These are phyloP conservation scores for Nysson spinosus DNA, from an alignment of 2,888 invertebrate genomes.

Conservation along the genomic window DNA sequence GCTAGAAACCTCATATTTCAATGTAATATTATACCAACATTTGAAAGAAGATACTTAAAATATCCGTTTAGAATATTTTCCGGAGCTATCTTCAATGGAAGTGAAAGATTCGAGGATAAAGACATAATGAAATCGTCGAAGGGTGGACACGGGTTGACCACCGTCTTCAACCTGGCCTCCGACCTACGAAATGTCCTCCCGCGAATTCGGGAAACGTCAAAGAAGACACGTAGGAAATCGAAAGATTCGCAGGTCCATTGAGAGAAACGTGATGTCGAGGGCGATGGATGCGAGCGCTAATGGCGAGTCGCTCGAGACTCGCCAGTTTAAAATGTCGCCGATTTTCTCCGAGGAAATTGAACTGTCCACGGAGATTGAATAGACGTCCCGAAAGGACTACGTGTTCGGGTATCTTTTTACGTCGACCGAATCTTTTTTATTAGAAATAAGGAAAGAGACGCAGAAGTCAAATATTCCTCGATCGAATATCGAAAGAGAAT, in stretches of 20 bases:
- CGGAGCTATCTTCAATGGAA: too few relatives aligned
- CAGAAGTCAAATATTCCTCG: not conserved
- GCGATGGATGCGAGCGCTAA: not conserved
- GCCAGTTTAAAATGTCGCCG: not conserved
- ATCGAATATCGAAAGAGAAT: not conserved
- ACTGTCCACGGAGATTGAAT: slow-evolving; percentile 4
- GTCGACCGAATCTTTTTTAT: not conserved
- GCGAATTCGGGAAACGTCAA: not conserved
- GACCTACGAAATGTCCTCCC: not conserved
- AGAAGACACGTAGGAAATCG: slow-evolving; percentile 2
- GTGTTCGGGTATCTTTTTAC: not conserved
- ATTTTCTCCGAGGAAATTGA: slow-evolving; percentile 15
- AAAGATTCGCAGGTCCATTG: slow-evolving; percentile 8
- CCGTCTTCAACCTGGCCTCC: too few relatives aligned
- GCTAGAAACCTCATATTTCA: too few relatives aligned
- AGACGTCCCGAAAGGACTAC: not conserved
- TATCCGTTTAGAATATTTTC: too few relatives aligned
- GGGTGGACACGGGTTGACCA: too few relatives aligned
- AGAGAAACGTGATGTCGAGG: slow-evolving; percentile 13
- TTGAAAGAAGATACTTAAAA: too few relatives aligned
- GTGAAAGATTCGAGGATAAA: too few relatives aligned
- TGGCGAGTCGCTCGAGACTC: not conserved
- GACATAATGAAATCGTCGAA: too few relatives aligned
- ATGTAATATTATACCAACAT: too few relatives aligned
- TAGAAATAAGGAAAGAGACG: not conserved